Percentiles rank a stretch among this genome's conserved stretches.
phyloP scores from a whole-genome alignment of 2,888 invertebrate species.

The Drosophila flavopinicola region DNA sequence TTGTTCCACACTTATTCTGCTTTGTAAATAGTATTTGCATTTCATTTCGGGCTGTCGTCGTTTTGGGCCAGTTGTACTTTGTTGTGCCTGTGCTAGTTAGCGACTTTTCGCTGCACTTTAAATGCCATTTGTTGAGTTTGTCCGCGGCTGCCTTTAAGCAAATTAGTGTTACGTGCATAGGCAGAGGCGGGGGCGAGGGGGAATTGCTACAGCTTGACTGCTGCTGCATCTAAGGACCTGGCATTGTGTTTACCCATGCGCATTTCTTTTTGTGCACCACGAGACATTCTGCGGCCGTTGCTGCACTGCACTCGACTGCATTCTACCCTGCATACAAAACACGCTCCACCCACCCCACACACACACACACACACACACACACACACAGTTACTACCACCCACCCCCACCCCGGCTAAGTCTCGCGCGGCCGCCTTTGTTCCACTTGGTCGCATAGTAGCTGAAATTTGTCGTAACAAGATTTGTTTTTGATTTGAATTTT shows the following conservation, averaged over 20 bases:
- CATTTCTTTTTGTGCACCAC: slow-evolving; percentile 61
- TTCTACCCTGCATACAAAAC: too few relatives aligned
- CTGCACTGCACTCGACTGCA: neutral
- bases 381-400: too few relatives aligned
- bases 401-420: slow-evolving; percentile 25
- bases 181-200: too few relatives aligned
- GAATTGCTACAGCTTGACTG: too few relatives aligned
- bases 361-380: too few relatives aligned
- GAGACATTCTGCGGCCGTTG: slow-evolving; percentile 48
- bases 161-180: slow-evolving; percentile 66
- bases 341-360: too few relatives aligned
- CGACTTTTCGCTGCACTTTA: slow-evolving; percentile 77
- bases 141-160: slow-evolving; percentile 69
- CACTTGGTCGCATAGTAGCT: slow-evolving; percentile 69
- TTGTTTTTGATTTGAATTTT: slow-evolving; percentile 68
- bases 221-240: slow-evolving; percentile 40
- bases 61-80: slow-evolving; percentile 13
- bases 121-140: slow-evolving; percentile 73
- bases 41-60: slow-evolving; percentile 57
- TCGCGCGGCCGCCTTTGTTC: slow-evolving; percentile 63
- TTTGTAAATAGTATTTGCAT: slow-evolving; percentile 72
- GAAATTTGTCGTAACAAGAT: slow-evolving; percentile 73
- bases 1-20: slow-evolving; percentile 61
- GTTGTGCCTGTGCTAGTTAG: slow-evolving; percentile 59
- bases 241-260: slow-evolving; percentile 72